These are phyloP conservation scores for Lucilia sericata DNA, from an alignment of 1,140 invertebrate genomes.

Conservation along the genomic window DNA sequence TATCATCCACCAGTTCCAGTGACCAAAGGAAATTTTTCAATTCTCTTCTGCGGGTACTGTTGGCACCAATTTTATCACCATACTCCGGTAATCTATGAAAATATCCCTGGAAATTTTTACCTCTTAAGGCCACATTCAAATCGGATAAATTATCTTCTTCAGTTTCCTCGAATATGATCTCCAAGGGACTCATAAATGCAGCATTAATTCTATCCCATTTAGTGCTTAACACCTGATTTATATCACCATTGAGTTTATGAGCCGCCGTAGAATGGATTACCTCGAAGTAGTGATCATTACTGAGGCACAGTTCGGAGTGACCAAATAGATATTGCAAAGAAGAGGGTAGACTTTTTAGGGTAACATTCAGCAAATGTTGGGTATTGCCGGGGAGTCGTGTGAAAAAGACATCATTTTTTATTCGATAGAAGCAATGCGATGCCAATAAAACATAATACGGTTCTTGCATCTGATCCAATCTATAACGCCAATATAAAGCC, in stretches of 20 bases:
- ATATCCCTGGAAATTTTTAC: background rate
- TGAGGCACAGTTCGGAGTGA: background rate
- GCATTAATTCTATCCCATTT: too few species aligned
- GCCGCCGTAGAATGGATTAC: background rate
- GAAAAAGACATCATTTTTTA: background rate
- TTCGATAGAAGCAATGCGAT: background rate
- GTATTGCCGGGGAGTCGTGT: background rate
- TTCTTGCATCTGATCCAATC: background rate
- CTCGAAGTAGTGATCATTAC: background rate
- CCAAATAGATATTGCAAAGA: slow-evolving; percentile 4
- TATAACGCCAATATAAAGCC: slow-evolving; percentile 15
- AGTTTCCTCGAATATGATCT: background rate
- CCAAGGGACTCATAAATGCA: background rate
- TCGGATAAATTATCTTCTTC: background rate
- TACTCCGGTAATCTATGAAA: background rate
- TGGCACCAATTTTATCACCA: background rate
- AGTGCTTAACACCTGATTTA: background rate
- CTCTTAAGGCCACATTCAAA: background rate
- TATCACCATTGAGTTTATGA: background rate
- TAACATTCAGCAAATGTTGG: background rate
- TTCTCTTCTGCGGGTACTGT: background rate
- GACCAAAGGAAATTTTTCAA: background rate
- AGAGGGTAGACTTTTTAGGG: background rate
- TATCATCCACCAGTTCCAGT: background rate
- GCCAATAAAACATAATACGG: background rate